Evolutionary conservation across 2,888 invertebrate species (phyloP).

Genomic region (Lithodes maja): DNA sequence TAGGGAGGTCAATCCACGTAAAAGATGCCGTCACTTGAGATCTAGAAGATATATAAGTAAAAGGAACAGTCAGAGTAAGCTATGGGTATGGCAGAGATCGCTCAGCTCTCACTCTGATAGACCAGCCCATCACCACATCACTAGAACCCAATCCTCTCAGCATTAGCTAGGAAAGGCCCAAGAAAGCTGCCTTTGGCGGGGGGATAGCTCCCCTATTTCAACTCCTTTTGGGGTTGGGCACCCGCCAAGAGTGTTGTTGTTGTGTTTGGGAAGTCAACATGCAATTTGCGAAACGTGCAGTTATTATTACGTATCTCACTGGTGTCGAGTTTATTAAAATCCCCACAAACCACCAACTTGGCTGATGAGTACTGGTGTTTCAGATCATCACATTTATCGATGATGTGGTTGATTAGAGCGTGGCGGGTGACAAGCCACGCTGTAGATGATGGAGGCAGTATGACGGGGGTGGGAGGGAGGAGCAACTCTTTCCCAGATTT

Average conservation of each 20-base stretch:
- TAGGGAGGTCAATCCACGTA: no score
- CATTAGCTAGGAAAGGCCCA: no score
- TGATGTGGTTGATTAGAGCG: neutral
- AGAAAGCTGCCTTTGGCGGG: no score
- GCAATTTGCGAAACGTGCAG: neutral
- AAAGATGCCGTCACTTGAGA: no score
- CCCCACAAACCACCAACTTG: slow-evolving; percentile 2
- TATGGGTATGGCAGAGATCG: no score
- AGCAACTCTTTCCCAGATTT: neutral
- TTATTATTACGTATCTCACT: neutral
- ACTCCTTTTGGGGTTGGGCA: no score
- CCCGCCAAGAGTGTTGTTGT: neutral
- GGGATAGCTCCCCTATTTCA: no score
- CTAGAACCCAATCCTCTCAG: no score
- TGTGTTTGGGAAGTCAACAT: slow-evolving; percentile 6
- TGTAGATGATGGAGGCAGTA: neutral
- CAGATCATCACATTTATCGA: neutral
- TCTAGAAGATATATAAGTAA: no score
- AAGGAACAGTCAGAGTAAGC: no score
- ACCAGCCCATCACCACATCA: no score
- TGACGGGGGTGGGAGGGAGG: slow-evolving; percentile 2
- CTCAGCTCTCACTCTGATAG: no score
- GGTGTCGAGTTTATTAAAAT: slow-evolving; percentile 14
- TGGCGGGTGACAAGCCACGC: slow-evolving; percentile 5
- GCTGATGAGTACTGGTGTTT: neutral